Evolutionary conservation across 2,797 vertebrate genomes (phyloP).

Genomic region (Lophura swinhoii): DNA sequence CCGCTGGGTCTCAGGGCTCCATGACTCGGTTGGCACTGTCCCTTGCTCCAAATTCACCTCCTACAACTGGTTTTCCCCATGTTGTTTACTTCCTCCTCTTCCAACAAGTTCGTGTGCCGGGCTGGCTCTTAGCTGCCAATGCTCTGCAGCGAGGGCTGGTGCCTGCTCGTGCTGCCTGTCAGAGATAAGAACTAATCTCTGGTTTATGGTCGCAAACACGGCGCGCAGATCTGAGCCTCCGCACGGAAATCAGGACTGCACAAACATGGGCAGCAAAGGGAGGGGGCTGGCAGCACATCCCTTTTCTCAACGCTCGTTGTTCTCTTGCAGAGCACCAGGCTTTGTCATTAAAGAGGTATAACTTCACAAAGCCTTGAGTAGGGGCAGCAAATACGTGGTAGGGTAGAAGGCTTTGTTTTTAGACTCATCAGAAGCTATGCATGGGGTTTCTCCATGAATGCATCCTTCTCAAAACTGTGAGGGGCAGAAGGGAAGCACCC

Average conservation of each 20-base stretch:
- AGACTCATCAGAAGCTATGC: not conserved
- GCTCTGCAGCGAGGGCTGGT: not conserved
- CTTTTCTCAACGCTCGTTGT: not conserved
- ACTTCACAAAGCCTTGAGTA: not conserved
- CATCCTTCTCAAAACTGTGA: fast-evolving
- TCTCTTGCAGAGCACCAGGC: not conserved
- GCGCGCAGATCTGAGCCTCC: conserved; percentile 48
- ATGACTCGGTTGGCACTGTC: conserved; percentile 10
- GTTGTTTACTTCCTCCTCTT: conserved; percentile 3
- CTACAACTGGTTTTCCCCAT: not conserved
- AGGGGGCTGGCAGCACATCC: not conserved
- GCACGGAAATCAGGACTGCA: conserved; percentile 30
- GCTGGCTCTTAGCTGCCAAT: not conserved
- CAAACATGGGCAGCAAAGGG: not conserved
- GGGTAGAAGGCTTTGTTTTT: not conserved
- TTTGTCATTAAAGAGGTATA: not conserved
- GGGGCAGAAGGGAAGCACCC: not conserved
- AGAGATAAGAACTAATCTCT: conserved; percentile 70
- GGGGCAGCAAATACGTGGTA: not conserved
- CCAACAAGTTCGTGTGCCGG: not conserved
- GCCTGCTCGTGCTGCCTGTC: conserved; percentile 40
- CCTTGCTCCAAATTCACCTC: not conserved
- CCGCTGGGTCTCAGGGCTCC: not conserved
- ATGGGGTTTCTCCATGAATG: not conserved
- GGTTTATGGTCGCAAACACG: conserved; percentile 32